phyloP scores from a whole-genome alignment of 2,797 vertebrate genomes.

The Brotula barbata region DNA sequence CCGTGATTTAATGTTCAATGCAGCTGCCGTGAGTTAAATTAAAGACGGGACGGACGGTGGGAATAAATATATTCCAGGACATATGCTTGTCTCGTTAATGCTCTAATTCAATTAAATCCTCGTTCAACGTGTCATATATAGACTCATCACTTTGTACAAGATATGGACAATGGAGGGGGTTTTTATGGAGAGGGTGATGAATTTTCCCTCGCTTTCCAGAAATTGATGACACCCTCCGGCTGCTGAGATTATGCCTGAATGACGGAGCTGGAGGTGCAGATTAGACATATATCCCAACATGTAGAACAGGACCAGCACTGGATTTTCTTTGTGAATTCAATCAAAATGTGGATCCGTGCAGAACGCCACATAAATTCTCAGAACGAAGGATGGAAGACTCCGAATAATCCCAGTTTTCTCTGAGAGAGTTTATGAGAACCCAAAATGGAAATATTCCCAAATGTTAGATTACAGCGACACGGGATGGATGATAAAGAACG shows the following conservation, averaged over 20 bases:
- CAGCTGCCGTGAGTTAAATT: slow-evolving; percentile 6
- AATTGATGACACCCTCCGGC: slow-evolving; percentile 38
- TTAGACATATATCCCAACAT: slow-evolving; percentile 16
- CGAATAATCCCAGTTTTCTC: slow-evolving; percentile 47
- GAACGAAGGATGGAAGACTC: slow-evolving; percentile 23
- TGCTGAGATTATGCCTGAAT: slow-evolving; percentile 49
- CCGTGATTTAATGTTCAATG: too few relatives aligned
- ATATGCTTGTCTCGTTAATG: slow-evolving; percentile 45
- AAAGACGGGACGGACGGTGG: slow-evolving; percentile 28
- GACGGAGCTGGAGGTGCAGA: slow-evolving; percentile 4
- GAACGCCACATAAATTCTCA: slow-evolving; percentile 1
- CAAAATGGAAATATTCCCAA: slow-evolving; percentile 23
- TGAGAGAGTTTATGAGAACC: slow-evolving; percentile 37
- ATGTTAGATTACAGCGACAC: slow-evolving; percentile 13
- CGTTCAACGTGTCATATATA: slow-evolving; percentile 27
- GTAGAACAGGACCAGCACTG: too few relatives aligned
- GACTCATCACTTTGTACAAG: slow-evolving; percentile 33
- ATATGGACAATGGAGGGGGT: slow-evolving; percentile 20
- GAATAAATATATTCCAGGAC: slow-evolving; percentile 22
- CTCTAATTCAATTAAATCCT: slow-evolving; percentile 39
- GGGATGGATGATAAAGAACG: neutral
- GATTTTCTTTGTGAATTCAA: slow-evolving; percentile 39
- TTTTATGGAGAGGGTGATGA: slow-evolving; percentile 23
- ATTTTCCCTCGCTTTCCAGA: slow-evolving; percentile 38
- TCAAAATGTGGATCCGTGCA: slow-evolving; percentile 30